Base-by-base conservation (phyloP, 2,888 invertebrate species). In the Gnatocerus cornutus region DNA sequence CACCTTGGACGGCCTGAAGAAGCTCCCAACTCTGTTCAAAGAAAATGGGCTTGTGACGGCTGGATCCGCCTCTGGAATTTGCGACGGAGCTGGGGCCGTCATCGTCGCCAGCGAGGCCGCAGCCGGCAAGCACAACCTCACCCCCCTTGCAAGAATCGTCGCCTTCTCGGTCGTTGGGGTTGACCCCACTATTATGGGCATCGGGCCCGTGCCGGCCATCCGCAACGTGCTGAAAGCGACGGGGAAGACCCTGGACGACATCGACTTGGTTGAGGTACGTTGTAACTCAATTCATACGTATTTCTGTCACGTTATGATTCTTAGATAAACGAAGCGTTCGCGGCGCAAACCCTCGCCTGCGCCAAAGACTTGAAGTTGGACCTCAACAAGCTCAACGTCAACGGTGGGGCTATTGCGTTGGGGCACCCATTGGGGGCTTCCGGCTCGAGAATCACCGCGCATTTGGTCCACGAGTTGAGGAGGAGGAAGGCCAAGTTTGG, bases 301-400 rank as follows among this genome's bases (percentile, higher is more conserved):
- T n/a, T n/a, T n/a, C n/a, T n/a, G n/a, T n/a, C n/a, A n/a, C n/a
- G n/a, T n/a, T n/a, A n/a, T 63, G 53, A 56, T 65, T 67, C 41
- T 29, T 69, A 97, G 96, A 97, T 99, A 77, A 99, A 99, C 86
- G 99, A 99, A 86, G 99, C 99, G 0, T 99, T 99, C 88, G 96
- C 92, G 48, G 94, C 98, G 0, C 99, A 99, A 86, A 94, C 95
- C 1, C 86, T 99, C 61, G 92, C 99, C 0, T 98, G 98, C 77
- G 93, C 92, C 52, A 95, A 96, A 81, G 97, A 95, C 55, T 87
- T 99, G 52, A 91, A 92, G 72, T 85, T 99, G 69, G 96, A 99
- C 84, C 85, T 92, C 69, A 91, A 91, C 73, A 97, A 95, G 83
- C 86, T 98, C 76, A 99, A 99, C 85, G 93, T 97, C 12, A 93